Base-by-base conservation (phyloP, 2,888 invertebrate genomes). In the Gisinianus flammeolus region DNA sequence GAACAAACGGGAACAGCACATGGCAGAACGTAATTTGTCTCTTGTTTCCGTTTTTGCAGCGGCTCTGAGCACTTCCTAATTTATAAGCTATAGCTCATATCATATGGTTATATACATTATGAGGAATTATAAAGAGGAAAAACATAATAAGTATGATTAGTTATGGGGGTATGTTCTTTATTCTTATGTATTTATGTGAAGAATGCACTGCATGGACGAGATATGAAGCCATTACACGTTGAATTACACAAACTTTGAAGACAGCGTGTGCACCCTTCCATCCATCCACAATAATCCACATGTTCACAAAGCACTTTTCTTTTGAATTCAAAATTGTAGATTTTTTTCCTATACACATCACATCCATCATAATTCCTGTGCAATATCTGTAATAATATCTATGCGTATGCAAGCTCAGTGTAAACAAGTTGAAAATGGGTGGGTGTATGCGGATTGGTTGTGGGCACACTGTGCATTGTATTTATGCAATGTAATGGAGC, bases 21-120 rank as follows among this genome's bases (percentile, higher is more conserved):
- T 62, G 62, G 26, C 62, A 62, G 24, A 62, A 62, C 28, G 28
- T 62, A 62, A 62, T 62, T 62, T 62, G 62, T 62, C 62, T 62
- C 28, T 62, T 62, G n/a, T 24, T 24, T 58, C 22, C 22, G 28
- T 26, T 62, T 62, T 28, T 28, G 22, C 62, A 22, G 56, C 24
- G 8, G 24, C 22, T 58, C 8, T 24, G 22, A n/a, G 22, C 22
- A 22, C 56, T 58, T 19, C 6, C 44, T 44, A 44, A 44, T 44
- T 44, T 44, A 6, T 6, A 44, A 44, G 19, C 44, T 44, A 44
- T 6, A 2, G 16, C 19, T 6, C 8, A 44, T 44, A 44, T 44
- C 19, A 44, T 44, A 4, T 6, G 44, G 12, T 35, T 35, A 35
- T 35, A 35, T 6, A 44, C 44, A 44, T 44, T 44, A 6, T n/a